These are phyloP conservation scores for Andrena haemorrhoa DNA, from an alignment of 2,888 invertebrate species.

Conservation along the genomic window DNA sequence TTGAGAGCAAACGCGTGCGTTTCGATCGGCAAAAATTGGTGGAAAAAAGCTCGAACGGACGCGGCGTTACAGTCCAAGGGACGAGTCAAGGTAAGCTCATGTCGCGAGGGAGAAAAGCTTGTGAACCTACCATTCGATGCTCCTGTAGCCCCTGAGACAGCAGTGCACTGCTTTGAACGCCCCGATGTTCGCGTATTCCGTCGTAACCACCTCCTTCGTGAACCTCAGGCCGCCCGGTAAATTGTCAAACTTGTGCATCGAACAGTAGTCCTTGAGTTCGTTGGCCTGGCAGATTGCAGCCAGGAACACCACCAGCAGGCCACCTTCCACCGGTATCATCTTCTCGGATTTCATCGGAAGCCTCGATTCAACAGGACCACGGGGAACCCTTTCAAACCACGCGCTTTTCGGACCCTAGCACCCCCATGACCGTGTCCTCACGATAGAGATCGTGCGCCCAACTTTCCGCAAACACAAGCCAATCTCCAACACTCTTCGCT, in stretches of 20 bases:
- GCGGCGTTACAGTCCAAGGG: background rate
- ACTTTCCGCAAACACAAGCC: constrained; percentile 36
- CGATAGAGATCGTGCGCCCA: background rate
- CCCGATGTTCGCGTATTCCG: constrained; percentile 89
- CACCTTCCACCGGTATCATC: constrained; percentile 33
- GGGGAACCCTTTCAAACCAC: constrained; percentile 10
- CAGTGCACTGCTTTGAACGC: constrained; percentile 92
- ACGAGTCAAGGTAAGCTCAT: constrained; percentile 5
- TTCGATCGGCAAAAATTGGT: no score
- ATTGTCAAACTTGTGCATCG: constrained; percentile 87
- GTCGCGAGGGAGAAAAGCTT: no score
- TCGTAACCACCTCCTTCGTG: constrained; percentile 89
- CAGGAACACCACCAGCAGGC: constrained; percentile 48
- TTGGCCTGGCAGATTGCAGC: constrained; percentile 56
- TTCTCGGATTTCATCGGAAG: constrained; percentile 18
- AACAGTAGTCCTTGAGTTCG: constrained; percentile 87
- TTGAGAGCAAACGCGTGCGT: background rate
- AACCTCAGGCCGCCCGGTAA: constrained; percentile 89
- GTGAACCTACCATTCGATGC: constrained; percentile 91
- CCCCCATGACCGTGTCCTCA: constrained; percentile 41
- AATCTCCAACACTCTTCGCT: background rate
- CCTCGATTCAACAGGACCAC: background rate
- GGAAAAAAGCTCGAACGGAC: background rate
- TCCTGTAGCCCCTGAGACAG: constrained; percentile 91
- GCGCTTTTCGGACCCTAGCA: constrained; percentile 13